Evolutionary conservation across 2,888 invertebrate genomes (phyloP).

Genomic region (Spisula solida): DNA sequence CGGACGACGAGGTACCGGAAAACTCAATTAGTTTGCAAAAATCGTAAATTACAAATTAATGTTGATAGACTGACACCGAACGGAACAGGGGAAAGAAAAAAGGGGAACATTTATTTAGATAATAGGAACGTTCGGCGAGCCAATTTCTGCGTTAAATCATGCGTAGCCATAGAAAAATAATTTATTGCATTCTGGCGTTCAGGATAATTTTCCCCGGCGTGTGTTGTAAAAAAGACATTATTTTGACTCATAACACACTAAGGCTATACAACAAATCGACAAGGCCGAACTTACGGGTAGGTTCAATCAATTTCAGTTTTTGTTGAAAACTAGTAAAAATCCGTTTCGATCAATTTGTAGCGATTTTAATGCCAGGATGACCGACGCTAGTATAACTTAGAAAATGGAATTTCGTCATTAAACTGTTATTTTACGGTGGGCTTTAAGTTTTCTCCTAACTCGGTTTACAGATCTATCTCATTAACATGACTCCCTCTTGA

Average conservation of each 20-base stretch:
- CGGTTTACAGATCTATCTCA: neutral
- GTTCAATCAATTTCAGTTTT: neutral
- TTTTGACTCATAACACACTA: conserved; percentile 36
- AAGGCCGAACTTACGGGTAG: conserved; percentile 16
- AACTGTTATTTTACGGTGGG: neutral
- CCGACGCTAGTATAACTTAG: neutral
- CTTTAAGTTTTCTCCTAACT: conserved; percentile 1
- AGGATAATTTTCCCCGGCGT: conserved; percentile 46
- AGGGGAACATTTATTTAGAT: conserved; percentile 48
- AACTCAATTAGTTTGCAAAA: neutral
- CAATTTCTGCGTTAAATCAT: conserved; percentile 61
- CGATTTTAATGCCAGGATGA: neutral
- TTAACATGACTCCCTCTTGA: conserved; percentile 13
- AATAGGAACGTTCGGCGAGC: conserved; percentile 35
- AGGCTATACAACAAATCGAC: conserved; percentile 27
- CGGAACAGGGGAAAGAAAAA: conserved; percentile 37
- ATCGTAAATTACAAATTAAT: conserved; percentile 58
- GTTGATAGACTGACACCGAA: conserved; percentile 38
- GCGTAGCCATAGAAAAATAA: conserved; percentile 55
- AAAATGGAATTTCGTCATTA: conserved; percentile 10
- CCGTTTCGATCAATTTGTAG: neutral
- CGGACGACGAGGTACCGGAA: neutral
- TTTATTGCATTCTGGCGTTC: conserved; percentile 51
- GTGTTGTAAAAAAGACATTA: conserved; percentile 53
- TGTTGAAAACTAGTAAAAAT: neutral